These are phyloP conservation scores for Lissocephala sabroskyi DNA, from an alignment of 2,888 invertebrate species.

Conservation along the genomic window DNA sequence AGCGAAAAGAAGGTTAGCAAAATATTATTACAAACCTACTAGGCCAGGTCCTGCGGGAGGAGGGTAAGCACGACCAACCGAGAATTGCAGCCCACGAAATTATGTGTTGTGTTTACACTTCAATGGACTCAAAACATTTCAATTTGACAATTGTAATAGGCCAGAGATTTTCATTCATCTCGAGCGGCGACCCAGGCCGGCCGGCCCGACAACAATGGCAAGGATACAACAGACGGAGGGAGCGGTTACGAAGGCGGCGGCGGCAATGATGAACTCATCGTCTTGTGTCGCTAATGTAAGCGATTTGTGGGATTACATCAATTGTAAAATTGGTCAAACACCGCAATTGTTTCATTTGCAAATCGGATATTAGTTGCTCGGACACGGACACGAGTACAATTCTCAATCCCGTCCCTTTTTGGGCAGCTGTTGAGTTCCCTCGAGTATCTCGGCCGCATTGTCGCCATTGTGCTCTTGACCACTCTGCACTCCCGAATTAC, in stretches of 20 bases:
- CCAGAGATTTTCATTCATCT: conserved; percentile 10
- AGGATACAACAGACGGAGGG: no score
- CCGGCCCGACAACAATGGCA: not conserved
- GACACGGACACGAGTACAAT: conserved; percentile 25
- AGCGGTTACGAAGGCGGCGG: no score
- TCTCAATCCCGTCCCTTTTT: conserved; percentile 17
- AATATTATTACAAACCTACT: conserved; percentile 66
- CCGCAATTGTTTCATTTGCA: conserved; percentile 71
- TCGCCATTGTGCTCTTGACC: conserved; percentile 18
- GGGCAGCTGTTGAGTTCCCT: conserved; percentile 49
- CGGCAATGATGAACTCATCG: no score
- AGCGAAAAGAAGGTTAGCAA: conserved; percentile 66
- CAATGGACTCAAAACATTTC: conserved; percentile 67
- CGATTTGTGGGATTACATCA: conserved; percentile 66
- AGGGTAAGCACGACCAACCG: conserved; percentile 49
- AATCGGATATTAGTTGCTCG: conserved; percentile 68
- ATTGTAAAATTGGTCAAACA: conserved; percentile 69
- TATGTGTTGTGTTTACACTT: conserved; percentile 67
- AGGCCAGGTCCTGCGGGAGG: not conserved
- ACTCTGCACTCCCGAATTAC: conserved; percentile 12
- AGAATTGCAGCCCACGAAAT: no score
- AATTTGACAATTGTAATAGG: conserved; percentile 54
- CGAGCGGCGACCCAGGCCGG: conserved; percentile 7
- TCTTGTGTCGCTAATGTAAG: conserved; percentile 51
- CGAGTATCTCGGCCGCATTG: conserved; percentile 27